A percentile compares a stretch with the other conserved stretches of the same genome.
Evolutionary conservation across 2,888 invertebrate genomes (phyloP).

Genomic region (Cryptus viduatorius): DNA sequence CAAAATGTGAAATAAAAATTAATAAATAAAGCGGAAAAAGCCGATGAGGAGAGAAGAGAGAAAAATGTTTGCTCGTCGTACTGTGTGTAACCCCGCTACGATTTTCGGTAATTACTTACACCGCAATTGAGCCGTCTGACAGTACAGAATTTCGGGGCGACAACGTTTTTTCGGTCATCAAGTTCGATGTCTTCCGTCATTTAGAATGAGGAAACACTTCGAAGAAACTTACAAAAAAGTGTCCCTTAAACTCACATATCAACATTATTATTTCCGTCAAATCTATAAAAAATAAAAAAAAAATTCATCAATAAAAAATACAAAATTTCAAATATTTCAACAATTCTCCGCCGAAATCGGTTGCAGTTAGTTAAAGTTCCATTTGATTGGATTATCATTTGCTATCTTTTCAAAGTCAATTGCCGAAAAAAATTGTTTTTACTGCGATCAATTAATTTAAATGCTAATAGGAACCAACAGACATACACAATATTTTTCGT

Average conservation of each 20-base stretch:
- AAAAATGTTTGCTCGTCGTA: neutral
- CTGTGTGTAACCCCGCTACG: slow-evolving; percentile 15
- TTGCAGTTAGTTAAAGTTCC: no score
- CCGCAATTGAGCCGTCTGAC: slow-evolving; percentile 42
- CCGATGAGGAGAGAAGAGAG: neutral
- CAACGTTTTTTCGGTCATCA: neutral
- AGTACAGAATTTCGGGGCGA: slow-evolving; percentile 9
- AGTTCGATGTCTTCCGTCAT: no score
- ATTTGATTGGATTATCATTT: no score
- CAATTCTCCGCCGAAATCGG: no score
- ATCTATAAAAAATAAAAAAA: neutral
- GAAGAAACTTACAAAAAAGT: neutral
- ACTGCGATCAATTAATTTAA: neutral
- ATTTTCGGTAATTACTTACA: slow-evolving; percentile 44
- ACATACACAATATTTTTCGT: neutral
- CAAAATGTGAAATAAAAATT: neutral
- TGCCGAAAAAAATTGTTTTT: neutral
- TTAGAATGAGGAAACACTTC: no score
- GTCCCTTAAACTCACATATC: neutral
- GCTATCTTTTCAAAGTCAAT: neutral
- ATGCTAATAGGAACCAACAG: neutral
- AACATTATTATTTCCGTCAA: neutral
- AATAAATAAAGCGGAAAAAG: neutral
- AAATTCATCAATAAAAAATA: no score
- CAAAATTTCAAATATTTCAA: no score